These are phyloP conservation scores for Parnassius orleans DNA, from an alignment of 2,888 invertebrate species.

Conservation along the genomic window DNA sequence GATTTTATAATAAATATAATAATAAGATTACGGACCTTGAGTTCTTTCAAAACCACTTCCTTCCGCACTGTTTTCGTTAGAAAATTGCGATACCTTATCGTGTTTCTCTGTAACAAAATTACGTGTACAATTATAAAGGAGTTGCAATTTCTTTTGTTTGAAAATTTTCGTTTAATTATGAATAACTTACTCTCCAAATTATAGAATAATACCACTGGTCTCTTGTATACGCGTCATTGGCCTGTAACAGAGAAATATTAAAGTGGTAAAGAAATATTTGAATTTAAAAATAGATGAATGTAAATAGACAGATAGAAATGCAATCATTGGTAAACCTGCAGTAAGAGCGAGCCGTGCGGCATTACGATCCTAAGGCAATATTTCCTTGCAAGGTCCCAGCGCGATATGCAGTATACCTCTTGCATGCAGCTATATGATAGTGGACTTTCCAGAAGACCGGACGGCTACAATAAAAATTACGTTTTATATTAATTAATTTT, in stretches of 20 bases:
- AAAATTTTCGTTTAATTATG: background rate
- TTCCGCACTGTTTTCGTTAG: slow-evolving; percentile 84
- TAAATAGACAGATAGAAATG: background rate
- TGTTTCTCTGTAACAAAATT: slow-evolving; percentile 83
- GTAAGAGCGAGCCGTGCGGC: slow-evolving; percentile 86
- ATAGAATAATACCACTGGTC: slow-evolving; percentile 92
- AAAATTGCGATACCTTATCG: slow-evolving; percentile 86
- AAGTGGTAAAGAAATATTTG: no score
- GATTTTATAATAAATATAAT: slow-evolving; percentile 3
- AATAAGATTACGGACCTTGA: slow-evolving; percentile 78
- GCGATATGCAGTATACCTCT: slow-evolving; percentile 87
- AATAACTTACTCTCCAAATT: slow-evolving; percentile 85
- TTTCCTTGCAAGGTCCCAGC: slow-evolving; percentile 90
- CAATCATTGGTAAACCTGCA: slow-evolving; percentile 78
- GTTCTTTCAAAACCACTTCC: slow-evolving; percentile 87
- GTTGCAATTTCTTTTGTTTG: no score
- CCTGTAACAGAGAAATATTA: slow-evolving; percentile 73
- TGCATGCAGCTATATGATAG: slow-evolving; percentile 87
- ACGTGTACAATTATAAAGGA: no score
- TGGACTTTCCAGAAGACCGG: slow-evolving; percentile 83
- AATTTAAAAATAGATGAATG: slow-evolving; percentile 9
- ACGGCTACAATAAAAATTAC: slow-evolving; percentile 72
- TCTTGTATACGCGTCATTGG: slow-evolving; percentile 88
- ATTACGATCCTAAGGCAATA: slow-evolving; percentile 89
- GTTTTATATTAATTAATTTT: no score